Evolutionary conservation across 2,797 vertebrate genomes (phyloP), one percentile per base, ranked within the genome.

Genomic region (Scomberomorus guttatus): DNA sequence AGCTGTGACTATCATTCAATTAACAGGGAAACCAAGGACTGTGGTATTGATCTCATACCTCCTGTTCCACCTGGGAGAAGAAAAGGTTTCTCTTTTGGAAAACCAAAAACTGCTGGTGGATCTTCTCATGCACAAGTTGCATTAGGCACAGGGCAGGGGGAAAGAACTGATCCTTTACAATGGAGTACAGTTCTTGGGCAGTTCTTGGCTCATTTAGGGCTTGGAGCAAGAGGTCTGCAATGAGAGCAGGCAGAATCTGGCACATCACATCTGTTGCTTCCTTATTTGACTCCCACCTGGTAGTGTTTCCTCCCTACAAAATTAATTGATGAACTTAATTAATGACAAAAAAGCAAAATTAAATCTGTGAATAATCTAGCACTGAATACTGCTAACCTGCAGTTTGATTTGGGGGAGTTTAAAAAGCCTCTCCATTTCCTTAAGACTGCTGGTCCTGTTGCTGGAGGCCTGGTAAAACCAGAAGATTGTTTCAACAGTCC

Each of bases 61-160:
- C 78, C 48, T 82, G 22, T 50, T 82, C 57, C 61, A 76, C 68
- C 44, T 76, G 50, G 37, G 58, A 57, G 50, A 81, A 80, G 65
- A 80, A 58, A 66, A 63, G 10, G 34, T 62, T 77, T 79, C 50
- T 62, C 54, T 48, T 83, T 55, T 67, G 64, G 25, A 77, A 86
- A 57, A 66, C 18, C 65, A 39, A 58, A 77, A 70, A 61, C 57
- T 68, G 46, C 39, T 6, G 1, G 44, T 82, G 55, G 50, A 72
- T 75, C 58, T 48, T 82, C 25, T 84, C 78, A 75, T 84, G 73
- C 51, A 66, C 62, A 72, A 67, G 12, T 77, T 74, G 77, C 72
- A 80, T 72, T 55, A 52, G 57, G 58, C 67, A 51, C 72, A 56
- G 44, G 51, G 15, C 44, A 14, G 48, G 62, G 2, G 5, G 25